Percentiles rank a stretch among this genome's conserved stretches.
These are phyloP conservation scores for Pollicipes pollicipes DNA, from an alignment of 1,140 invertebrate genomes.

Conservation along the genomic window DNA sequence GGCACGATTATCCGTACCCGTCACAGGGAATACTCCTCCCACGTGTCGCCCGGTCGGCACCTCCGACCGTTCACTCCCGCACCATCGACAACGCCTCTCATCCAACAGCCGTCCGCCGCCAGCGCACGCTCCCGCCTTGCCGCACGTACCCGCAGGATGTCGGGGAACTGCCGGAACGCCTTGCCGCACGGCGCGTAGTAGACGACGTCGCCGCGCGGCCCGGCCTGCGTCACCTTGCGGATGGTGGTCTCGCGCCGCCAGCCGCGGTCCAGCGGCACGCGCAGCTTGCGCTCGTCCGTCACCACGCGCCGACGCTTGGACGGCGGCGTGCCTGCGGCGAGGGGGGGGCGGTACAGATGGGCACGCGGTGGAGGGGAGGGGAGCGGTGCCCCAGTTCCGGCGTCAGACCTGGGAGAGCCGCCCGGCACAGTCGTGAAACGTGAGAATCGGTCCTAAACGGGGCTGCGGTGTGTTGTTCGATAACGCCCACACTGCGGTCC, in stretches of 20 bases:
- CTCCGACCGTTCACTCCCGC: neutral
- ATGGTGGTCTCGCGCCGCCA: slow-evolving; percentile 77
- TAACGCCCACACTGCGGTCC: no score
- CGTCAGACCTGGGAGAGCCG: neutral
- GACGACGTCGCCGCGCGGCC: slow-evolving; percentile 65
- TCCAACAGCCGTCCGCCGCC: no score
- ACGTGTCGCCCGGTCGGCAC: neutral
- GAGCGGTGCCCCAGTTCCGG: no score
- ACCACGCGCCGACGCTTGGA: slow-evolving; percentile 25
- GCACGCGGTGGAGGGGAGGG: no score
- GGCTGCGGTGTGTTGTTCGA: no score
- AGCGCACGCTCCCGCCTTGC: slow-evolving; percentile 6
- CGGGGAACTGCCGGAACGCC: slow-evolving; percentile 50
- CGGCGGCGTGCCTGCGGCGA: slow-evolving; percentile 25
- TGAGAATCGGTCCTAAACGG: no score
- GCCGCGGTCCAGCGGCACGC: slow-evolving; percentile 55
- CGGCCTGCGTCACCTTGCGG: slow-evolving; percentile 23
- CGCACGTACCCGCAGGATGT: slow-evolving; percentile 53
- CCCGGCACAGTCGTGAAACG: no score
- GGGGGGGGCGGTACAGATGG: neutral
- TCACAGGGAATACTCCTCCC: no score
- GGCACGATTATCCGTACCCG: no score
- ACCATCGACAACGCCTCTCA: neutral
- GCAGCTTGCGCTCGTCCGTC: slow-evolving; percentile 37
- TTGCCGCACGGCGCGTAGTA: slow-evolving; percentile 74